Evolutionary conservation across 53 echinoderm and acorn worm genomes (phyloP).

Genomic region (Astropecten irregularis): DNA sequence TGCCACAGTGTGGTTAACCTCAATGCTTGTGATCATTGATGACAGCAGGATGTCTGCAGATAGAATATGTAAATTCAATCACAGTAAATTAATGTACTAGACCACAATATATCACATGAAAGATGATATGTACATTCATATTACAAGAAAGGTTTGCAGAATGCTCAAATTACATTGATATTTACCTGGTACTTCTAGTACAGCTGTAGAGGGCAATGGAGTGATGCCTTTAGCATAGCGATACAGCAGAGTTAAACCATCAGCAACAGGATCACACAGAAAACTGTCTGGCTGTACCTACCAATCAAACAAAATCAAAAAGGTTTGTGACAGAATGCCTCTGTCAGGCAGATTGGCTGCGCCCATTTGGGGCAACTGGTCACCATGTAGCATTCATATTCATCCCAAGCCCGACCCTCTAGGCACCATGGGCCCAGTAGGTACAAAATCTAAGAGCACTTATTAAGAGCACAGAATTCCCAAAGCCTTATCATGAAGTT

Average conservation of each 20-base stretch:
- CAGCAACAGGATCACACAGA: slow-evolving; percentile 5
- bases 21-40: slow-evolving; percentile 54
- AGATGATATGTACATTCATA: neutral
- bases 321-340: no score
- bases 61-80: no score
- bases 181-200: slow-evolving; percentile 10
- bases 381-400: no score
- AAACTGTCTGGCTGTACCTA: neutral
- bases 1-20: slow-evolving; percentile 64
- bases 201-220: neutral
- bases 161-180: no score
- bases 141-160: neutral
- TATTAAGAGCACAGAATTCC: no score
- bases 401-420: no score
- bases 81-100: neutral
- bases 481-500: no score
- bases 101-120: neutral
- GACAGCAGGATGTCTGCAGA: slow-evolving; percentile 21
- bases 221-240: neutral
- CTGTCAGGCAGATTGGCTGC: no score
- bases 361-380: no score
- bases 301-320: no score
- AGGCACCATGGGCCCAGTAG: no score
- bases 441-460: no score
- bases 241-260: neutral